Evolutionary conservation across 2,888 invertebrate genomes (phyloP).

Genomic region (Bimastos eiseni): DNA sequence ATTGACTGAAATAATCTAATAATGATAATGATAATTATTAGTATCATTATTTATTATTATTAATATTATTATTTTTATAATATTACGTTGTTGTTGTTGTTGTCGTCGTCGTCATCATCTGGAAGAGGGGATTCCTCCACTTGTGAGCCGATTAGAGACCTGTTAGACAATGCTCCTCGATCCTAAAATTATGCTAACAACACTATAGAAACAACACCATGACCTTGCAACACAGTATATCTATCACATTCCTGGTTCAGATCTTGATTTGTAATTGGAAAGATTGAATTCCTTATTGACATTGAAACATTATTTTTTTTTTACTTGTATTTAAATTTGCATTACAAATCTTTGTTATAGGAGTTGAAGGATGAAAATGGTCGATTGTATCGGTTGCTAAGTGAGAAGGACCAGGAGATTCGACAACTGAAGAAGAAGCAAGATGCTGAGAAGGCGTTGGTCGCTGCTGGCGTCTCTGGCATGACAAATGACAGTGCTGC

Average conservation of each 20-base stretch:
- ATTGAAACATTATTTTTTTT: too few species aligned
- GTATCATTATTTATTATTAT: neutral
- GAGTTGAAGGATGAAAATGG: constrained; percentile 62
- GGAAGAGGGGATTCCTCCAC: too few species aligned
- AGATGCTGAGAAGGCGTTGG: constrained; percentile 49
- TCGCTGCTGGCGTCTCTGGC: neutral
- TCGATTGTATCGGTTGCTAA: constrained; percentile 59
- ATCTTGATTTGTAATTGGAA: too few species aligned
- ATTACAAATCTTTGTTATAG: constrained; percentile 31
- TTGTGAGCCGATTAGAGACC: too few species aligned
- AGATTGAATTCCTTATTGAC: too few species aligned
- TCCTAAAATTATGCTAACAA: too few species aligned
- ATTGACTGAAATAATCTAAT: too few species aligned
- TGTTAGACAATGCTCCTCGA: too few species aligned
- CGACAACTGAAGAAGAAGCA: constrained; percentile 56
- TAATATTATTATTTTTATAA: neutral
- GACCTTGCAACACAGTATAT: too few species aligned
- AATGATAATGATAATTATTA: too few species aligned
- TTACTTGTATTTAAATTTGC: neutral
- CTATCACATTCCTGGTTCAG: too few species aligned
- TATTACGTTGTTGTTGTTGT: neutral
- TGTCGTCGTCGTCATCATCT: neutral
- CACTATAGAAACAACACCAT: too few species aligned
- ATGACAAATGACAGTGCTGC: constrained; percentile 58
- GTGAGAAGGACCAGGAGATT: constrained; percentile 61